phyloP scores from a whole-genome alignment of 92 coral and sea anemone genomes.

The Palythoa grandis region DNA sequence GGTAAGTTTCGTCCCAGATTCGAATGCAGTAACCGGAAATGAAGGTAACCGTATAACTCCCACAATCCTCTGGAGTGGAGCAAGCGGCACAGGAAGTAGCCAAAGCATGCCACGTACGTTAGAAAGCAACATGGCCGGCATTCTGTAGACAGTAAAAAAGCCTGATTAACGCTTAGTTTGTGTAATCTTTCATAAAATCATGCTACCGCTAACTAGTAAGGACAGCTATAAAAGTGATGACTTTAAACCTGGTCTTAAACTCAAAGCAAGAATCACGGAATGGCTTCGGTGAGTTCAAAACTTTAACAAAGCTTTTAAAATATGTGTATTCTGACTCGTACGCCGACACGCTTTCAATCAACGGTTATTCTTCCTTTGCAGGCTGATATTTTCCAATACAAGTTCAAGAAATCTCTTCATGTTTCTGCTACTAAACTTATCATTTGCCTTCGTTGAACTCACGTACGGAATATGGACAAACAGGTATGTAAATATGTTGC shows the following conservation, averaged over 20 bases:
- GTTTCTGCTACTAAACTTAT: slow-evolving; percentile 82
- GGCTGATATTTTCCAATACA: slow-evolving; percentile 81
- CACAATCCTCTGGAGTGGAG: slow-evolving; percentile 17
- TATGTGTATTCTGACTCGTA: neutral
- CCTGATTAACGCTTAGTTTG: neutral
- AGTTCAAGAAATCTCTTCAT: slow-evolving; percentile 92
- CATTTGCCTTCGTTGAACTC: slow-evolving; percentile 96
- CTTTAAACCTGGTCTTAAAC: slow-evolving; percentile 82
- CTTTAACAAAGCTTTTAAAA: neutral
- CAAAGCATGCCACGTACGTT: slow-evolving; percentile 37
- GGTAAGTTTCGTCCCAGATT: too few species aligned
- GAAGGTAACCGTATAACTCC: neutral
- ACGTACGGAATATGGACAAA: slow-evolving; percentile 98
- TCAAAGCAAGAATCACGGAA: slow-evolving; percentile 72
- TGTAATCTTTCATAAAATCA: slow-evolving; percentile 42
- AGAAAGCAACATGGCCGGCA: slow-evolving; percentile 23
- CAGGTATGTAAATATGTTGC: slow-evolving; percentile 60
- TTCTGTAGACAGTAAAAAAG: neutral
- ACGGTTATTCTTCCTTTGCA: slow-evolving; percentile 25
- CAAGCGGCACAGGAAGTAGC: slow-evolving; percentile 27
- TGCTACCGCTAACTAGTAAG: slow-evolving; percentile 95
- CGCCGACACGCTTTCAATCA: neutral
- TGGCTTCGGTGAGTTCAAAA: slow-evolving; percentile 77
- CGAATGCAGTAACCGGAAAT: neutral
- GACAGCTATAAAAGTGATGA: slow-evolving; percentile 94